Conservation (phyloP, 92 coral and sea anemone genomes). For the Pocillopora meandrina region DNA sequence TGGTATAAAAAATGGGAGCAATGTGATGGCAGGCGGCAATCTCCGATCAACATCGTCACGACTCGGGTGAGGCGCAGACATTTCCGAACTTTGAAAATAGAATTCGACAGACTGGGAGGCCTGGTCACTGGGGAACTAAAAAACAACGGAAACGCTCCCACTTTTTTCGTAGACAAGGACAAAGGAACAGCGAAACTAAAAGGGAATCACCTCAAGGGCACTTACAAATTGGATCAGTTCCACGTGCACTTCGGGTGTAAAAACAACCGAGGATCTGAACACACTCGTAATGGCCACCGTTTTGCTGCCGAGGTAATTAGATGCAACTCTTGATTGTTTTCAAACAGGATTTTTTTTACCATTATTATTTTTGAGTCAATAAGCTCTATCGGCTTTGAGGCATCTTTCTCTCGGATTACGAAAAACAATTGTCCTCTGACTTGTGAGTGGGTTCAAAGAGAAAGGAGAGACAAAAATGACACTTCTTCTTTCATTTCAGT, state of each 20-base stretch:
- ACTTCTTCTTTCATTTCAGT: too few species aligned
- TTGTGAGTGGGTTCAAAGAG: too few species aligned
- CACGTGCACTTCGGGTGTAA: constrained; percentile 52
- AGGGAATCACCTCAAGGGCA: constrained; percentile 26
- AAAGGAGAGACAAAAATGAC: too few species aligned
- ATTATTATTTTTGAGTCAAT: too few species aligned
- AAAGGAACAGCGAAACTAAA: constrained; percentile 25
- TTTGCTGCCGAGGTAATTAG: constrained; percentile 33
- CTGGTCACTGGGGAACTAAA: constrained; percentile 20
- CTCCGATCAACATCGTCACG: constrained; percentile 40
- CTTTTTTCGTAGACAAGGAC: neutral
- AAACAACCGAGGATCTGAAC: constrained; percentile 43
- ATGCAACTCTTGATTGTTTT: too few species aligned
- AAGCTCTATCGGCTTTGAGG: too few species aligned
- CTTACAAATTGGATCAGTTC: constrained; percentile 26
- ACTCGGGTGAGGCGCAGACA: neutral
- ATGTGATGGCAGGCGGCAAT: constrained; percentile 22
- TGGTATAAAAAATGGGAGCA: constrained; percentile 20
- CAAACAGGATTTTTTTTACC: too few species aligned
- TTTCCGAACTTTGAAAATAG: neutral
- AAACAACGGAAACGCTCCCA: constrained; percentile 47
- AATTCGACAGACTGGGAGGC: constrained; percentile 23
- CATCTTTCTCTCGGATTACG: too few species aligned
- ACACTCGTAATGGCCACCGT: constrained; percentile 15
- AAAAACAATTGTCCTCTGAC: too few species aligned